A percentile compares a stretch with the other conserved stretches of the same genome.
Evolutionary conservation across 2,888 invertebrate species (phyloP).

Genomic region (Orthosia incerta): DNA sequence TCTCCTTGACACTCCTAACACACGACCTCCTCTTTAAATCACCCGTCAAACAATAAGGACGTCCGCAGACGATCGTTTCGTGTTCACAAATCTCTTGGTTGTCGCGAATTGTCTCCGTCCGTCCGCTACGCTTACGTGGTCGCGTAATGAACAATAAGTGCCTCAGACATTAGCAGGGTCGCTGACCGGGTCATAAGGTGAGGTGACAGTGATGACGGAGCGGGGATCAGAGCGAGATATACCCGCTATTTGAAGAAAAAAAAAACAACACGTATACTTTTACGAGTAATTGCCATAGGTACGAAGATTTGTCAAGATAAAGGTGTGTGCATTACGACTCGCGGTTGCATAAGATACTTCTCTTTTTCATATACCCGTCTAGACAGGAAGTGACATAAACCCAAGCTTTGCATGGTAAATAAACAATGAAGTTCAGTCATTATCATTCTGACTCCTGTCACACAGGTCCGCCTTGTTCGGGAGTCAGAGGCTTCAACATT

Average conservation of each 20-base stretch:
- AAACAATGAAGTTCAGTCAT: background rate
- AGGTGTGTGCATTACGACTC: too few relatives aligned
- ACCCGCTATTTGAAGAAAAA: too few relatives aligned
- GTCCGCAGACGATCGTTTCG: slow-evolving; percentile 36
- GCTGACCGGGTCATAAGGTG: slow-evolving; percentile 68
- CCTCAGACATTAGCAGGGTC: slow-evolving; percentile 75
- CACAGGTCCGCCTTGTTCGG: too few relatives aligned
- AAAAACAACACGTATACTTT: too few relatives aligned
- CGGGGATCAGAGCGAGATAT: slow-evolving; percentile 14
- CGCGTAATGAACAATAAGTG: slow-evolving; percentile 76
- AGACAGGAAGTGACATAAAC: background rate
- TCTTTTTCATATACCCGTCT: background rate
- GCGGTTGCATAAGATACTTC: background rate
- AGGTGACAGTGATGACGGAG: slow-evolving; percentile 32
- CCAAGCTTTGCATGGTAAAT: background rate
- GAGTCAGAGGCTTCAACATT: too few relatives aligned
- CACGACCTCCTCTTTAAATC: background rate
- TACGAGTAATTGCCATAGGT: too few relatives aligned
- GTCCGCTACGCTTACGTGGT: slow-evolving; percentile 55
- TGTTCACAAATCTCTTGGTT: slow-evolving; percentile 45
- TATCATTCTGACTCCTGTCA: too few relatives aligned
- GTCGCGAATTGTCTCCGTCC: slow-evolving; percentile 53
- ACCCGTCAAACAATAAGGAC: slow-evolving; percentile 40
- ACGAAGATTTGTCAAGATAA: too few relatives aligned
- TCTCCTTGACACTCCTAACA: background rate